Evolutionary conservation across 2,113 vertebrate species (phyloP).

Genomic region (Sebastes schlegelii): DNA sequence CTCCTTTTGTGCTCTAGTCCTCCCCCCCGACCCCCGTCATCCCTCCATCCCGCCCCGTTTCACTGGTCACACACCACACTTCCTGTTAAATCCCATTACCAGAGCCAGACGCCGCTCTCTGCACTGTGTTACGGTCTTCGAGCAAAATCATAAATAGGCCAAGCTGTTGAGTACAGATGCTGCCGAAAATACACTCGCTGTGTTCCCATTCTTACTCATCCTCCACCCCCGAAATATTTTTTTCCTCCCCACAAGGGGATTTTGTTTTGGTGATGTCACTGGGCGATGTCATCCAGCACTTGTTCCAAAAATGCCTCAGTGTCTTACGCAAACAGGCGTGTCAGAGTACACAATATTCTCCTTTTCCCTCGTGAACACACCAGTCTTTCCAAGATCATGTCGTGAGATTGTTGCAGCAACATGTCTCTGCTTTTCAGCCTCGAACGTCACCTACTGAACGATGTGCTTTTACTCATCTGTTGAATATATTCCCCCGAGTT

Average conservation of each 20-base stretch:
- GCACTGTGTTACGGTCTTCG: constrained; percentile 31
- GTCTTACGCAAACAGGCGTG: constrained; percentile 52
- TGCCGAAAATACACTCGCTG: constrained; percentile 53
- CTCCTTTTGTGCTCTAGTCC: constrained; percentile 64
- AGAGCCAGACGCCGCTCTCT: constrained; percentile 47
- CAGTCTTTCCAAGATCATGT: constrained; percentile 25
- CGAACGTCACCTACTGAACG: background rate
- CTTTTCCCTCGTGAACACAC: background rate
- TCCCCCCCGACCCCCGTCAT: background rate
- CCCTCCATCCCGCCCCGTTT: constrained; percentile 21
- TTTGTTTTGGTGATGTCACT: constrained; percentile 58
- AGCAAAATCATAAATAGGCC: constrained; percentile 70
- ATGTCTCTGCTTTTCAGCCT: background rate
- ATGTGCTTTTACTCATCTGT: constrained; percentile 25
- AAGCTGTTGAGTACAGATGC: constrained; percentile 72
- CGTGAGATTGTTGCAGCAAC: background rate
- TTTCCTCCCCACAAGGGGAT: background rate
- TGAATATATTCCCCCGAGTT: constrained; percentile 5
- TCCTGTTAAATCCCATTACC: constrained; percentile 72
- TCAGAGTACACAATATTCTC: constrained; percentile 14
- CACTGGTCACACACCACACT: constrained; percentile 56
- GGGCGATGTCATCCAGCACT: constrained; percentile 39
- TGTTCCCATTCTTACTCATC: constrained; percentile 54
- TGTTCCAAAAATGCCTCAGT: constrained; percentile 37
- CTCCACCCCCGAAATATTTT: constrained; percentile 30